A percentile compares a stretch with the other conserved stretches of the same genome.
Conservation (phyloP, 2,797 vertebrate genomes). For the Propithecus perrieri region DNA sequence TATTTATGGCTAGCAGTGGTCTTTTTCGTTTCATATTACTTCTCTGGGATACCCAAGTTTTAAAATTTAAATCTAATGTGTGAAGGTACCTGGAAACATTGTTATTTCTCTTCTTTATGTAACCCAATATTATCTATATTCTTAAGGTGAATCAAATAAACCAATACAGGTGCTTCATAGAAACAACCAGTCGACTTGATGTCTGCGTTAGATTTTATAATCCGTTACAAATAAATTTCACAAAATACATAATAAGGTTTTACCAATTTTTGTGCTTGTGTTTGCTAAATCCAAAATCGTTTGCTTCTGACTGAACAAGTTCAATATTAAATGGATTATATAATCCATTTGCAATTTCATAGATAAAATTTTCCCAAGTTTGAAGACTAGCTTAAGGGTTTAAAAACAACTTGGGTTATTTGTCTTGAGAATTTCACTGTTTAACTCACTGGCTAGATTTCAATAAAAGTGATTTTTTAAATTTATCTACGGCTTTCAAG, state of each 20-base stretch:
- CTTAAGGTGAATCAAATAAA: background rate
- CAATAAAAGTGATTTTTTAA: slow-evolving; percentile 42
- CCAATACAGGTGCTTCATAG: background rate
- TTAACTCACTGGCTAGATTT: background rate
- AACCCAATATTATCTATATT: background rate
- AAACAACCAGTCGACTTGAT: background rate
- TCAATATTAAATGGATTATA: background rate
- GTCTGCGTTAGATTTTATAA: background rate
- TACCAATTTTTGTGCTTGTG: background rate
- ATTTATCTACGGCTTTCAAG: background rate
- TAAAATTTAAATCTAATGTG: background rate
- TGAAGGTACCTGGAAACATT: background rate
- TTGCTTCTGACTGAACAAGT: background rate
- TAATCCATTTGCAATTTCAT: background rate
- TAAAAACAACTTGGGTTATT: background rate
- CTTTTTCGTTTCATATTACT: background rate
- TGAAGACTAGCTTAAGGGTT: background rate
- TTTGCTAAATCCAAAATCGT: background rate
- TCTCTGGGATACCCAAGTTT: background rate
- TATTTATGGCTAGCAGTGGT: background rate
- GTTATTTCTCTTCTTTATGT: background rate
- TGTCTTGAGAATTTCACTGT: slow-evolving; percentile 7
- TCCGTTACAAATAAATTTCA: background rate
- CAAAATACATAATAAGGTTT: background rate
- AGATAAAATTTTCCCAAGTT: background rate